Evolutionary conservation across 2,888 invertebrate genomes (phyloP).

Genomic region (Phrixothrix hirtus): DNA sequence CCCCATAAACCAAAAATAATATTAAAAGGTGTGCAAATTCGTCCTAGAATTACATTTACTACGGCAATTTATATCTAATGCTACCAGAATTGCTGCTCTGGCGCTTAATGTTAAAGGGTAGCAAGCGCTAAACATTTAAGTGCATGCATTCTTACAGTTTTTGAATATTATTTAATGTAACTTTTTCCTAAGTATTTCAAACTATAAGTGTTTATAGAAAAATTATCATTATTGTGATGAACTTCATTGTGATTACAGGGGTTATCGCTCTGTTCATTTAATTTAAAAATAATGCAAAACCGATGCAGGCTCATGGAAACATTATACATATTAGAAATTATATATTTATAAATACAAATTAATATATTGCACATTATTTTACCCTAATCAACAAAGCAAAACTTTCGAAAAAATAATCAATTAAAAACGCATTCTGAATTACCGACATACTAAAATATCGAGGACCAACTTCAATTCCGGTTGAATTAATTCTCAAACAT

Average conservation of each 20-base stretch:
- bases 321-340: conserved; percentile 6
- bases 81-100: too few species aligned
- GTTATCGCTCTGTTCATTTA: conserved; percentile 9
- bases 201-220: conserved; percentile 10
- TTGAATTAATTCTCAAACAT: too few species aligned
- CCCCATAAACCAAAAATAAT: too few species aligned
- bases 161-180: not conserved
- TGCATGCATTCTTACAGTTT: too few species aligned
- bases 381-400: not conserved
- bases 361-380: not conserved
- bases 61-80: too few species aligned
- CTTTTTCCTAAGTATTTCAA: conserved; percentile 2
- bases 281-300: conserved; percentile 20
- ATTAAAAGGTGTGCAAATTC: too few species aligned
- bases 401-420: too few species aligned
- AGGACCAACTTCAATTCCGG: too few species aligned
- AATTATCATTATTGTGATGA: conserved; percentile 18
- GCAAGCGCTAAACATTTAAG: too few species aligned
- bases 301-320: conserved; percentile 14
- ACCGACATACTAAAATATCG: not conserved
- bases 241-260: conserved; percentile 16
- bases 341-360: conserved; percentile 5
- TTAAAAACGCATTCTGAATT: not conserved
- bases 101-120: too few species aligned
- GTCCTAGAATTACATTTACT: too few species aligned